Evolutionary conservation across 2,797 vertebrate genomes (phyloP).

Genomic region (Sebastes steindachneri): DNA sequence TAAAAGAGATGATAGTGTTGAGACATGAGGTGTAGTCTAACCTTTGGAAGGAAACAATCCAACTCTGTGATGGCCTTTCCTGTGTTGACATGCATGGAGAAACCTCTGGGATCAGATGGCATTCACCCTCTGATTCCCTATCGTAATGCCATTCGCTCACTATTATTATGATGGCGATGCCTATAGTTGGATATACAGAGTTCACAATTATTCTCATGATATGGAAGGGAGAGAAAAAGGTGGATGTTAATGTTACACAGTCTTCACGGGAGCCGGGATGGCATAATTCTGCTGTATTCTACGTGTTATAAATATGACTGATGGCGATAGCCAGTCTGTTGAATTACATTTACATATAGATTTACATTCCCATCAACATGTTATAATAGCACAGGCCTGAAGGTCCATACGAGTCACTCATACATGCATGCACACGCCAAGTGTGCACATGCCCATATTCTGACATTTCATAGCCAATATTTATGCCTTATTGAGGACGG

Average conservation of each 20-base stretch:
- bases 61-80: constrained; percentile 81
- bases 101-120: constrained; percentile 81
- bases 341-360: constrained; percentile 83
- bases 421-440: constrained; percentile 41
- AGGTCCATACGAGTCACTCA: constrained; percentile 59
- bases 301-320: constrained; percentile 76
- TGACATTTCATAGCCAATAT: constrained; percentile 66
- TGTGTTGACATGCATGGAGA: constrained; percentile 82
- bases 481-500: constrained; percentile 49
- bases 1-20: constrained; percentile 58
- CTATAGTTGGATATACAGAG: constrained; percentile 60
- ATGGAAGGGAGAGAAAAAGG: constrained; percentile 35
- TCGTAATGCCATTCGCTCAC: constrained; percentile 62
- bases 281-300: constrained; percentile 67
- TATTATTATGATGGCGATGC: constrained; percentile 44
- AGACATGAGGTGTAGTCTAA: constrained; percentile 70
- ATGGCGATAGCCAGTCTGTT: constrained; percentile 72
- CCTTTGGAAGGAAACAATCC: constrained; percentile 82
- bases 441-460: constrained; percentile 34
- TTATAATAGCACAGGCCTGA: constrained; percentile 69
- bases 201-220: constrained; percentile 69
- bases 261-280: constrained; percentile 41
- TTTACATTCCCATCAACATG: constrained; percentile 79
- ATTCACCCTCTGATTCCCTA: constrained; percentile 79
- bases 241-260: constrained; percentile 65